A percentile compares a stretch with the other conserved stretches of the same genome.
These are phyloP conservation scores for Drosophila paulistorum DNA, from an alignment of 1,140 invertebrate genomes.

Conservation along the genomic window DNA sequence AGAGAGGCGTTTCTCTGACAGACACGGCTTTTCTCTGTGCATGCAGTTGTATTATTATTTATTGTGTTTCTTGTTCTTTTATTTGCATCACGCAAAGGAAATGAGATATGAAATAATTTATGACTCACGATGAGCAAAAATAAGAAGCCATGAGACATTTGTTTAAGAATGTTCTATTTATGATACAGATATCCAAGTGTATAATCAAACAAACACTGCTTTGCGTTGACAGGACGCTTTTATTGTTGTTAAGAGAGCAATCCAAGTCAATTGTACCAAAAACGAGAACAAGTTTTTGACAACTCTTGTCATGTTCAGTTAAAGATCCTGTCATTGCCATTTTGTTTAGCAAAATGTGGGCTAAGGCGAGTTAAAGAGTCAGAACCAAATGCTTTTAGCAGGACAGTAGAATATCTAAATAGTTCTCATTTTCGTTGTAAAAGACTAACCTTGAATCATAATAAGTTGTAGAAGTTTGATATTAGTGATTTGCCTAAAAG, in stretches of 20 bases:
- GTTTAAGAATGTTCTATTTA: conserved; percentile 17
- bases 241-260: conserved; percentile 43
- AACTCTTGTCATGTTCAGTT: conserved; percentile 45
- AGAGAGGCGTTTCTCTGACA: background rate
- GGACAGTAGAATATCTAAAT: no score
- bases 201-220: background rate
- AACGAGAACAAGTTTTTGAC: conserved; percentile 63
- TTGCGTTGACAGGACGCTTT: conserved; percentile 32
- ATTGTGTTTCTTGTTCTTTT: conserved; percentile 22
- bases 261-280: conserved; percentile 21
- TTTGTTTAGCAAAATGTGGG: no score
- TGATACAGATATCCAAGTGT: conserved; percentile 37
- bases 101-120: conserved; percentile 77
- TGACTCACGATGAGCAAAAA: conserved; percentile 43
- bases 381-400: no score
- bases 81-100: conserved; percentile 57
- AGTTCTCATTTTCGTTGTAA: no score
- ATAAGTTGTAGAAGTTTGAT: no score
- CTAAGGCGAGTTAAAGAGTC: no score
- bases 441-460: no score
- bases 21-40: conserved; percentile 23
- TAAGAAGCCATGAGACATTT: conserved; percentile 27
- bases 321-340: conserved; percentile 12
- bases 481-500: background rate
- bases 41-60: conserved; percentile 49